A percentile compares a stretch with the other conserved stretches of the same genome.
Evolutionary conservation across 2,113 vertebrate species (phyloP).

Genomic region (Oryzias melastigma): DNA sequence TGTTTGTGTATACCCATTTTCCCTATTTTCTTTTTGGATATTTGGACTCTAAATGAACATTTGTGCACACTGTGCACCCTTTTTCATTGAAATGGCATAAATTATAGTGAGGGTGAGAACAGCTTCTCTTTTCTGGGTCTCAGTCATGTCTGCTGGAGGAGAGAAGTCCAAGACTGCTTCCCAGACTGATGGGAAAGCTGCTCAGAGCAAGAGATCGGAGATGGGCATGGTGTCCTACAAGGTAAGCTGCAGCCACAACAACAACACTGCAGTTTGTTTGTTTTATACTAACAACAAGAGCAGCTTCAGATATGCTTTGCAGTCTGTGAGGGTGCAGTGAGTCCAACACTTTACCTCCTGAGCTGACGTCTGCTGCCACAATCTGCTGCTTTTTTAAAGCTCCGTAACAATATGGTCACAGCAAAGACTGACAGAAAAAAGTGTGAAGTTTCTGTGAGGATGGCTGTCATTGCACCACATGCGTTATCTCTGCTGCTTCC

Average conservation of each 20-base stretch:
- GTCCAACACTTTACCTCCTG: slow-evolving; percentile 24
- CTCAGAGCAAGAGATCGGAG: slow-evolving; percentile 66
- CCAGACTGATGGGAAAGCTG: slow-evolving; percentile 72
- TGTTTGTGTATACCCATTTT: background rate
- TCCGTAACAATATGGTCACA: slow-evolving; percentile 25
- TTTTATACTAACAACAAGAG: background rate
- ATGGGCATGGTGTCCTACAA: slow-evolving; percentile 66
- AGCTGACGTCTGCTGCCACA: slow-evolving; percentile 2
- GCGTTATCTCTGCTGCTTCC: too few relatives aligned
- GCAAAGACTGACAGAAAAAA: slow-evolving; percentile 6
- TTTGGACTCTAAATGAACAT: too few relatives aligned
- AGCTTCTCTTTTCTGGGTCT: background rate
- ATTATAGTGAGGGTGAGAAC: background rate
- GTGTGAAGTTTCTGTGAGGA: too few relatives aligned
- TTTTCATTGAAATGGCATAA: background rate
- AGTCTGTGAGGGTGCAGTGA: background rate
- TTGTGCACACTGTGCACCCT: background rate
- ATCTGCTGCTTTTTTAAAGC: slow-evolving; percentile 20
- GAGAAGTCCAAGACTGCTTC: slow-evolving; percentile 74
- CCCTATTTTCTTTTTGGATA: too few relatives aligned
- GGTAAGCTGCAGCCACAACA: slow-evolving; percentile 35
- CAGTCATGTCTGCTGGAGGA: slow-evolving; percentile 76
- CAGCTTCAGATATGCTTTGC: background rate
- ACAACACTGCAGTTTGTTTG: background rate
- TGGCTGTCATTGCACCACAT: too few relatives aligned